Percentiles rank a stretch among this genome's conserved stretches.
Evolutionary conservation across 2,797 vertebrate genomes (phyloP).

Genomic region (Leptatherina wallacei): DNA sequence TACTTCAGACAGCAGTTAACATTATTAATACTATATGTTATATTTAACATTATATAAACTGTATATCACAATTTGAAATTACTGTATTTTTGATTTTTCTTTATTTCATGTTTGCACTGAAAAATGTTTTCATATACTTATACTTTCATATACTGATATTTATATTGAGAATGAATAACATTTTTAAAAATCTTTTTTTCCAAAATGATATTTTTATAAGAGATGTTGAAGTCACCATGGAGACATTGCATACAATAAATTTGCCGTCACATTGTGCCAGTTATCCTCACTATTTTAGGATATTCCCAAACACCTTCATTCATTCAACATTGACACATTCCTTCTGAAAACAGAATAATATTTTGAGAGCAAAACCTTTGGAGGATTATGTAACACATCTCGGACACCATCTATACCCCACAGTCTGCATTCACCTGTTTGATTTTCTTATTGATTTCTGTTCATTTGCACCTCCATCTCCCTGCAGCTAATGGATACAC

Average conservation of each 20-base stretch:
- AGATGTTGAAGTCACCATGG: background rate
- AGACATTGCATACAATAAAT: background rate
- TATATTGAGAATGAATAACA: no score
- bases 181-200: background rate
- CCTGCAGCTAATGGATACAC: constrained; percentile 93
- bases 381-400: constrained; percentile 37
- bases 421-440: constrained; percentile 67
- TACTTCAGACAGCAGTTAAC: background rate
- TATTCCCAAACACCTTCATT: constrained; percentile 13
- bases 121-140: background rate
- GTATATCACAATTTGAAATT: background rate
- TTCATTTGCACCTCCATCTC: constrained; percentile 59
- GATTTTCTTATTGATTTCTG: constrained; percentile 69
- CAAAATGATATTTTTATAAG: background rate
- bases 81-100: background rate
- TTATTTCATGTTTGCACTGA: constrained; percentile 5
- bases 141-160: no score
- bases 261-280: constrained; percentile 5
- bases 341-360: constrained; percentile 27
- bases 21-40: background rate
- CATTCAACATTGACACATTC: constrained; percentile 8
- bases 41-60: background rate
- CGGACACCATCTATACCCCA: constrained; percentile 9
- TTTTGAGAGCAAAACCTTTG: constrained; percentile 21
- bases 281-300: constrained; percentile 5